A percentile compares a stretch with the other conserved stretches of the same genome.
phyloP scores from a whole-genome alignment of 2,113 vertebrate genomes.

The Okapia johnstoni region DNA sequence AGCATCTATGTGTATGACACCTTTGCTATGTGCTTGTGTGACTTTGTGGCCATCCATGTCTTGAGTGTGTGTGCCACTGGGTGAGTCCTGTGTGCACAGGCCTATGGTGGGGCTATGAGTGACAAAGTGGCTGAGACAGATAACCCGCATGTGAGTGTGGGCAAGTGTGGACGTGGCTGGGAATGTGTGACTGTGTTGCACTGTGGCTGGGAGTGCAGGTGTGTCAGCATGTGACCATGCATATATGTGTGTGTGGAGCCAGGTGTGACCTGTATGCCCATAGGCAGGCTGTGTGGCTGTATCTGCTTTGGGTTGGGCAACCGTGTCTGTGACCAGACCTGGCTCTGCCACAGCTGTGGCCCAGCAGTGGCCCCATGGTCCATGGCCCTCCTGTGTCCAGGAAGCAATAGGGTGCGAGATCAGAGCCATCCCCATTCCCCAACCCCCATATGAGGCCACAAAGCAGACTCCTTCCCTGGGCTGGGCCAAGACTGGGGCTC shows the following conservation, averaged over 20 bases:
- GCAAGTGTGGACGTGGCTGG: neutral
- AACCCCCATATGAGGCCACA: neutral
- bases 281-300: neutral
- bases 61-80: neutral
- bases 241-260: neutral
- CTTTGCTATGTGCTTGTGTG: neutral
- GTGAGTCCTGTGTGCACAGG: neutral
- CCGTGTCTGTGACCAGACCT: neutral
- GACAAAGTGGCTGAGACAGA: neutral
- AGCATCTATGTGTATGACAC: neutral
- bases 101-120: neutral
- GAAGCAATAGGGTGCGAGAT: neutral
- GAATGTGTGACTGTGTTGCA: neutral
- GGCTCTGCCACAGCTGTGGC: neutral
- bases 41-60: neutral
- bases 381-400: neutral
- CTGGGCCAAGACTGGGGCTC: neutral
- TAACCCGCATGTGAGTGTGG: neutral
- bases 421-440: neutral
- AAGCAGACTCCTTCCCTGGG: neutral
- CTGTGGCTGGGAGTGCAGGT: neutral
- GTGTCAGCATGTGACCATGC: fast-evolving
- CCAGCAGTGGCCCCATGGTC: neutral
- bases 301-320: neutral
- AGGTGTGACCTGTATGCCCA: neutral